phyloP scores from a whole-genome alignment of 2,113 vertebrate species.

The Microtus ochrogaster region DNA sequence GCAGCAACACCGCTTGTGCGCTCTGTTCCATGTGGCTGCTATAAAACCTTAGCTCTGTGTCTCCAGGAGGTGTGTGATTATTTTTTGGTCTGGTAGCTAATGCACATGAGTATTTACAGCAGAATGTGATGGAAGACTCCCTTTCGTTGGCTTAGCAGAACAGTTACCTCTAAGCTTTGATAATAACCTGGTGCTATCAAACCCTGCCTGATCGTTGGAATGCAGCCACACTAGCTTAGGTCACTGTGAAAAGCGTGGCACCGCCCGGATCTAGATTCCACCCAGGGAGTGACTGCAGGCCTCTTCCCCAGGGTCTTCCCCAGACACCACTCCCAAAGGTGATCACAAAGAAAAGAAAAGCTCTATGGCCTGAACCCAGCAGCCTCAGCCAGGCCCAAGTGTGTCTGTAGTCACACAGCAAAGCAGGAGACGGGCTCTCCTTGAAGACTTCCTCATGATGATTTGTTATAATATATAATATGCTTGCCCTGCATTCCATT shows the following conservation, averaged over 20 bases:
- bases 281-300: neutral
- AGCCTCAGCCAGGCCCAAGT: neutral
- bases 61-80: neutral
- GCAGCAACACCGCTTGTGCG: neutral
- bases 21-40: neutral
- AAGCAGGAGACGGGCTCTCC: neutral
- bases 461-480: neutral
- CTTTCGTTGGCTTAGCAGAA: neutral
- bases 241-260: neutral
- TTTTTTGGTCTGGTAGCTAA: neutral
- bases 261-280: neutral
- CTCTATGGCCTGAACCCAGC: neutral
- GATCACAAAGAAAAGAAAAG: neutral
- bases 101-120: neutral
- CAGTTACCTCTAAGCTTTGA: neutral
- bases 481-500: neutral
- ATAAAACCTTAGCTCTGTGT: neutral
- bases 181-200: constrained; percentile 30
- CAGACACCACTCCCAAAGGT: neutral
- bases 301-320: neutral
- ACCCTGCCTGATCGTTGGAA: neutral
- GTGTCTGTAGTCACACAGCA: neutral
- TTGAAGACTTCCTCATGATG: neutral
- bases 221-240: neutral
- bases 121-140: neutral